These are phyloP conservation scores for Oscheius onirici DNA, from an alignment of 2,888 invertebrate species.

Conservation along the genomic window DNA sequence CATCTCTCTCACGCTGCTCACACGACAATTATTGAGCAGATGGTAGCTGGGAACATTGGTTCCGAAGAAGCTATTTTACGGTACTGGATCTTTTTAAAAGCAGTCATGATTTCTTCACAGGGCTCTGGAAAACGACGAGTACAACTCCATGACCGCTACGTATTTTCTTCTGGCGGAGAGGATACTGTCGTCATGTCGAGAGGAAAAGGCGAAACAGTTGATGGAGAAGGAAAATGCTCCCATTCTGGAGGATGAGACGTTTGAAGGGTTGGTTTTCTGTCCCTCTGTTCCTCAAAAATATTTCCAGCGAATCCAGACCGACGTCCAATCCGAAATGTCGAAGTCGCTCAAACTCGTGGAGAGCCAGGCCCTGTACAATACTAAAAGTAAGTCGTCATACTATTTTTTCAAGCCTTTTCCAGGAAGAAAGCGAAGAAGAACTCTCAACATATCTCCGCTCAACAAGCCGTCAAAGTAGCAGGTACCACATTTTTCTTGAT, in stretches of 20 bases:
- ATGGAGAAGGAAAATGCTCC: conserved; percentile 23
- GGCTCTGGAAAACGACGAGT: conserved; percentile 91
- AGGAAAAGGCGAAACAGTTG: conserved; percentile 74
- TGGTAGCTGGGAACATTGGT: conserved; percentile 94
- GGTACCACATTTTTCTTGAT: no score
- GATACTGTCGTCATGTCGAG: conserved; percentile 81
- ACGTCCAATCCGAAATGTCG: conserved; percentile 41
- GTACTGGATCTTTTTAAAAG: conserved; percentile 68
- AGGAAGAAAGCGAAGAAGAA: conserved; percentile 89
- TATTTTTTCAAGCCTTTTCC: conserved; percentile 73
- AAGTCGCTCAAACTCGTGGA: conserved; percentile 67
- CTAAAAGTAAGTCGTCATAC: conserved; percentile 36
- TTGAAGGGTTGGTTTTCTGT: conserved; percentile 20
- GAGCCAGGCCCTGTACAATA: conserved; percentile 60
- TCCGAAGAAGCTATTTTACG: conserved; percentile 91
- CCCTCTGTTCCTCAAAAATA: not conserved
- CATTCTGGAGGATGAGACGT: conserved; percentile 29
- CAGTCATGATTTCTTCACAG: conserved; percentile 74
- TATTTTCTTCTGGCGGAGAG: conserved; percentile 95
- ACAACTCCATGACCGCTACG: conserved; percentile 97
- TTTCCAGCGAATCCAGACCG: conserved; percentile 8
- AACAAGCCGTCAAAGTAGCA: conserved; percentile 68
- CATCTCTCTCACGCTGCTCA: conserved; percentile 92
- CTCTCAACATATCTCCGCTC: conserved; percentile 68
- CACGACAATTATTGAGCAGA: conserved; percentile 86